Percentiles rank a stretch among this genome's conserved stretches.
These are phyloP conservation scores for Esox masquinongy DNA, from an alignment of 2,797 vertebrate genomes.

Conservation along the genomic window DNA sequence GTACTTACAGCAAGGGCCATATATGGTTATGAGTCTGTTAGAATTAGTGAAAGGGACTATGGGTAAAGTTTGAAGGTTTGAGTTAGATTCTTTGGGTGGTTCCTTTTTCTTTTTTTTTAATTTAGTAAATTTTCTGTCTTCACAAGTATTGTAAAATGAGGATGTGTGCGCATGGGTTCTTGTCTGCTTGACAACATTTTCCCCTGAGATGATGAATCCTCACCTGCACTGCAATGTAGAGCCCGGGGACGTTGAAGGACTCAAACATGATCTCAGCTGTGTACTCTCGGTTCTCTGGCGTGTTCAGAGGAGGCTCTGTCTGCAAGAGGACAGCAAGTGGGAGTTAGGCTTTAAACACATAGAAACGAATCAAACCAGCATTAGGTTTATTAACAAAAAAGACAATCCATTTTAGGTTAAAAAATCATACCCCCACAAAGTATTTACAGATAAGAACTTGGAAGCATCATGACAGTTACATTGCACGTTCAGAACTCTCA, in stretches of 20 bases:
- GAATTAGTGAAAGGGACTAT: too few relatives aligned
- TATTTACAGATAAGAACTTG: background rate
- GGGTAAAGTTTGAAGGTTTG: too few relatives aligned
- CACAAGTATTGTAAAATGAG: too few relatives aligned
- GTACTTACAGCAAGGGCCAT: background rate
- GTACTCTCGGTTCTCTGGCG: conserved; percentile 91
- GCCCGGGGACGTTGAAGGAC: conserved; percentile 89
- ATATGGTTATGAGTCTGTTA: background rate
- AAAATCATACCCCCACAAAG: too few relatives aligned
- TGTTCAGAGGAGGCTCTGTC: conserved; percentile 91
- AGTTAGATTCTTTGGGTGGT: too few relatives aligned
- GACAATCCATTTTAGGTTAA: background rate
- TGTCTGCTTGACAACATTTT: background rate
- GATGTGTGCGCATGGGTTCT: too few relatives aligned
- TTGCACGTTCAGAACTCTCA: background rate
- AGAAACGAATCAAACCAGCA: background rate
- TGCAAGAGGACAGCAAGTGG: conserved; percentile 42
- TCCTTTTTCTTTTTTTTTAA: too few relatives aligned
- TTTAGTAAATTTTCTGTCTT: too few relatives aligned
- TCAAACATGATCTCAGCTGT: conserved; percentile 94
- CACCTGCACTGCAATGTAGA: conserved; percentile 92
- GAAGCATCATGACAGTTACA: too few relatives aligned
- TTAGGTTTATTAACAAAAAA: background rate
- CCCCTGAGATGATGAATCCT: conserved; percentile 13
- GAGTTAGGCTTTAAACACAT: background rate